These are phyloP conservation scores for Oophaga sylvatica DNA, from an alignment of 2,797 vertebrate genomes.

Conservation along the genomic window DNA sequence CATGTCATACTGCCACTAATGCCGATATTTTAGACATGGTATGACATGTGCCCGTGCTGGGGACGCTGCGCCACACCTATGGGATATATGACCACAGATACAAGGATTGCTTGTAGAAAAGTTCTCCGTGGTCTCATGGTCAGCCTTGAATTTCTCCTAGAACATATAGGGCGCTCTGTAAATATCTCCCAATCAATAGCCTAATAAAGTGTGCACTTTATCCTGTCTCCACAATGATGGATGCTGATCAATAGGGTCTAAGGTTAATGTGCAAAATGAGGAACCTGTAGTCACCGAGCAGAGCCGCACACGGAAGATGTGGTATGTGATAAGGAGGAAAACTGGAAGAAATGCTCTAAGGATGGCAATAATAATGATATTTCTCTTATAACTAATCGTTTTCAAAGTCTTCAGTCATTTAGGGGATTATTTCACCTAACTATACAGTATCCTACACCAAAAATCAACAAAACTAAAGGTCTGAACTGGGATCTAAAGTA, in stretches of 20 bases:
- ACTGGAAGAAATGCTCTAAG: neutral
- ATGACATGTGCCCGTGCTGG: neutral
- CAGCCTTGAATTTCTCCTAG: neutral
- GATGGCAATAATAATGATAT: neutral
- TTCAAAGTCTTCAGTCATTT: neutral
- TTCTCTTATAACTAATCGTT: neutral
- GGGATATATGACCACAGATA: neutral
- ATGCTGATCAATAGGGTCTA: slow-evolving; percentile 16
- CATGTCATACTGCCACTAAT: neutral
- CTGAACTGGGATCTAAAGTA: no score
- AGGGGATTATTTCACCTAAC: neutral
- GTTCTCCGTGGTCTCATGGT: neutral
- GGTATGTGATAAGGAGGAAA: neutral
- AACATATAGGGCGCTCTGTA: neutral
- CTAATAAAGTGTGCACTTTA: slow-evolving; percentile 23
- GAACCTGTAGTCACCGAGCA: neutral
- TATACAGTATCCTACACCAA: neutral
- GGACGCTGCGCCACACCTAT: neutral
- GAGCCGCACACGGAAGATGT: neutral
- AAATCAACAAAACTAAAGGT: no score
- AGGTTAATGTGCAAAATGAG: slow-evolving; percentile 15
- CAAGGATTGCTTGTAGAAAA: neutral
- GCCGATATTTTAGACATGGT: neutral
- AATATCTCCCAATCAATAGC: neutral
- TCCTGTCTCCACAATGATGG: slow-evolving; percentile 6